A percentile compares a stretch with the other conserved stretches of the same genome.
Evolutionary conservation across 2,113 vertebrate genomes (phyloP).

Genomic region (Siniperca knerii): DNA sequence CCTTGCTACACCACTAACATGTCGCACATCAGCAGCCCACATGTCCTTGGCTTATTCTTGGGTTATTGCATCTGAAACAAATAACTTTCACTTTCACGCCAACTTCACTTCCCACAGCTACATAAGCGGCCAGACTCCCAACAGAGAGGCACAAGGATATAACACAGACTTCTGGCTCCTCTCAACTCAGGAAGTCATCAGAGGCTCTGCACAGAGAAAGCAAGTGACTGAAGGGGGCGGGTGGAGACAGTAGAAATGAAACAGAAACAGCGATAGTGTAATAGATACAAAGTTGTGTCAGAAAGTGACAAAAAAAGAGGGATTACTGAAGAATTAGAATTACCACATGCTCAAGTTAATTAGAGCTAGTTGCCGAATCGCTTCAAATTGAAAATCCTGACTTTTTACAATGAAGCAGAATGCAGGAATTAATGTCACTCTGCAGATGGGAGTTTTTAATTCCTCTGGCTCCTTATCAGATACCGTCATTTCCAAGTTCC

Average conservation of each 20-base stretch:
- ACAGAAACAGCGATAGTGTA: conserved; percentile 39
- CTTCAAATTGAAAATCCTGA: conserved; percentile 80
- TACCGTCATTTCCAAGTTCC: conserved; percentile 64
- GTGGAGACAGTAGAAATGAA: conserved; percentile 12
- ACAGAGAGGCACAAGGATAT: conserved; percentile 41
- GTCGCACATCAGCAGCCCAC: conserved; percentile 60
- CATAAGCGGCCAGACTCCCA: conserved; percentile 55
- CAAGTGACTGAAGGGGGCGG: conserved; percentile 20
- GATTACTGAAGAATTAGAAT: conserved; percentile 83
- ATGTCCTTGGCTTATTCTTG: conserved; percentile 56
- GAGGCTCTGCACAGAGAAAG: conserved; percentile 40
- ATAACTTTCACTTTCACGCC: conserved; percentile 58
- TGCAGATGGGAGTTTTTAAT: conserved; percentile 81
- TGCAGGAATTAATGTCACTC: conserved; percentile 84
- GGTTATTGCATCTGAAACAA: conserved; percentile 69
- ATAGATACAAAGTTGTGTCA: conserved; percentile 75
- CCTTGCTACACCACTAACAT: conserved; percentile 29
- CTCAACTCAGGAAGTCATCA: conserved; percentile 59
- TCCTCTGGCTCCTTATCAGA: conserved; percentile 81
- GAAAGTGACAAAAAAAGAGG: conserved; percentile 75
- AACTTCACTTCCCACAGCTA: conserved; percentile 50
- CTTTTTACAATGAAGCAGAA: conserved; percentile 75
- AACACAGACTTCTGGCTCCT: conserved; percentile 59
- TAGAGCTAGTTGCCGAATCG: conserved; percentile 79
- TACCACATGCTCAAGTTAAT: conserved; percentile 85